These are phyloP conservation scores for Apogon talboti DNA, from an alignment of 2,797 vertebrate genomes.

Conservation along the genomic window DNA sequence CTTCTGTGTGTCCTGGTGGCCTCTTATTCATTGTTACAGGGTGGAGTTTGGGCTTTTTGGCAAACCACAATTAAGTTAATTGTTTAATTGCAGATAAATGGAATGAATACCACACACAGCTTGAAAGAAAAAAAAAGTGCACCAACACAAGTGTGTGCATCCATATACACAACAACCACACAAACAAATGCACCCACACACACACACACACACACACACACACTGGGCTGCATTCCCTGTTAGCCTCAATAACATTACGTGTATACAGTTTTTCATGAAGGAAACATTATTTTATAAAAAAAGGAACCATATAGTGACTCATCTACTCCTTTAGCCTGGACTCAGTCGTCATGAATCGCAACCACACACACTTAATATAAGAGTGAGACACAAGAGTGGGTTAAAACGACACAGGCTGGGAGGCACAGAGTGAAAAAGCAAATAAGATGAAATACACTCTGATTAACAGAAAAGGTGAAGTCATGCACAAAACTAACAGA, in stretches of 20 bases:
- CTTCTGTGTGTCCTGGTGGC: slow-evolving; percentile 54
- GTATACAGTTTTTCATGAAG: slow-evolving; percentile 52
- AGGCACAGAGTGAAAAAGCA: slow-evolving; percentile 14
- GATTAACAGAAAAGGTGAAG: slow-evolving; percentile 81
- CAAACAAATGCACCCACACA: slow-evolving; percentile 12
- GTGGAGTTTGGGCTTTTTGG: slow-evolving; percentile 64
- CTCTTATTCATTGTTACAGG: slow-evolving; percentile 55
- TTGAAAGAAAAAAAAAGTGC: slow-evolving; percentile 40
- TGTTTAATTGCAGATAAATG: slow-evolving; percentile 79
- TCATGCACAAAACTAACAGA: slow-evolving; percentile 80
- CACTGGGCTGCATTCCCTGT: slow-evolving; percentile 9
- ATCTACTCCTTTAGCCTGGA: slow-evolving; percentile 54
- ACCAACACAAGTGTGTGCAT: slow-evolving; percentile 17
- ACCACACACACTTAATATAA: slow-evolving; percentile 37
- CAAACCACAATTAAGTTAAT: slow-evolving; percentile 79
- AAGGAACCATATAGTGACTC: slow-evolving; percentile 61
- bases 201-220: slow-evolving; percentile 12
- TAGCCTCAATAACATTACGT: slow-evolving; percentile 33
- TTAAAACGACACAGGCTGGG: slow-evolving; percentile 26
- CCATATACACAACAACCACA: slow-evolving; percentile 3
- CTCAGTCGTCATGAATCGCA: slow-evolving; percentile 30
- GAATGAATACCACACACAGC: slow-evolving; percentile 74
- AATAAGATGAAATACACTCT: slow-evolving; percentile 49
- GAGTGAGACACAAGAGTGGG: slow-evolving; percentile 6
- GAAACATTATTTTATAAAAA: slow-evolving; percentile 55